Percentiles rank a stretch among this genome's conserved stretches.
These are phyloP conservation scores for Trichogramma evanescens DNA, from an alignment of 2,888 invertebrate species.

Conservation along the genomic window DNA sequence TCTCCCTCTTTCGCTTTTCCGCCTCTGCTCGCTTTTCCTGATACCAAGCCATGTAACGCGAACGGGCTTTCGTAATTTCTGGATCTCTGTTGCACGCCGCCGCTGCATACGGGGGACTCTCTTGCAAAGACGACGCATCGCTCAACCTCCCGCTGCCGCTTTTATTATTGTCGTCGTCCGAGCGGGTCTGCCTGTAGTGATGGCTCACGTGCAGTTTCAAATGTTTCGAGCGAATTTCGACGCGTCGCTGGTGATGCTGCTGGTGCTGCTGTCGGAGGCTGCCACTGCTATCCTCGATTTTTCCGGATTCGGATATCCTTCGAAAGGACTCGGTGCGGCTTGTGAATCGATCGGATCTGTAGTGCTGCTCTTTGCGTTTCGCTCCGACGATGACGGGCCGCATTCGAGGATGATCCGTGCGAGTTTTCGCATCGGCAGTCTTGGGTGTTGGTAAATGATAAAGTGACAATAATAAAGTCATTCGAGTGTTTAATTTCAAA, in stretches of 20 bases:
- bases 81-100: constrained; percentile 28
- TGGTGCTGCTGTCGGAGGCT: too few relatives aligned
- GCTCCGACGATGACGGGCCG: constrained; percentile 9
- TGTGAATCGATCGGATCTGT: not conserved
- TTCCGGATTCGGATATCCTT: not conserved
- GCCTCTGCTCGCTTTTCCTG: constrained; percentile 40
- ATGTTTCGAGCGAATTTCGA: constrained; percentile 15
- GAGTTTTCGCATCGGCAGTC: not conserved
- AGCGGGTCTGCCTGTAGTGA: not conserved
- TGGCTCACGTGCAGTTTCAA: constrained; percentile 17
- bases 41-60: constrained; percentile 46
- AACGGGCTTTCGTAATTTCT: constrained; percentile 23
- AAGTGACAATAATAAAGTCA: not conserved
- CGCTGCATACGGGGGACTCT: not conserved
- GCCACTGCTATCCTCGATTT: not conserved
- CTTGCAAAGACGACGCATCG: not conserved
- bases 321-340: constrained; percentile 1
- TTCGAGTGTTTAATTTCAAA: not conserved
- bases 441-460: not conserved
- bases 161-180: not conserved
- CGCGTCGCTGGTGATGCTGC: not conserved
- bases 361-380: constrained; percentile 6
- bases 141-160: constrained; percentile 8
- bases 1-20: constrained; percentile 29
- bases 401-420: not conserved